These are phyloP conservation scores for Magallana angulata DNA, from an alignment of 1,140 invertebrate genomes.

Conservation along the genomic window DNA sequence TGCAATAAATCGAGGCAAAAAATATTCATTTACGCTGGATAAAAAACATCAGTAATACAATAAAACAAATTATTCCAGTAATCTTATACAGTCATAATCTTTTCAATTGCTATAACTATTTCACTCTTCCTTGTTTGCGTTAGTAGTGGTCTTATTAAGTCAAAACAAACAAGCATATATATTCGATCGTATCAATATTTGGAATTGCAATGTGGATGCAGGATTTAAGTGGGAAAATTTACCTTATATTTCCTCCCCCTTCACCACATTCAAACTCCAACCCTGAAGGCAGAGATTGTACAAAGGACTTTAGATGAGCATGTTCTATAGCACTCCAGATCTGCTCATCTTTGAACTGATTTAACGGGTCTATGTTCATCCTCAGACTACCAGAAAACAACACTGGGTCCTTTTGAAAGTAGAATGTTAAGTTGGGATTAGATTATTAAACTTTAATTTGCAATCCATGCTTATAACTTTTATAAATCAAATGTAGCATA, in stretches of 20 bases:
- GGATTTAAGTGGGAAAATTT: not conserved
- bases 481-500: too few species aligned
- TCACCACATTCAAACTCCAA: slow-evolving; percentile 73
- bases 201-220: too few species aligned
- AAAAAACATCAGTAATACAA: too few species aligned
- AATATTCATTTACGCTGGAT: not conserved
- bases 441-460: too few species aligned
- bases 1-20: slow-evolving; percentile 58
- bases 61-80: too few species aligned
- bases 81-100: too few species aligned
- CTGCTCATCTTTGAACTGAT: slow-evolving; percentile 81
- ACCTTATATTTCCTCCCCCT: slow-evolving; percentile 78
- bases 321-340: slow-evolving; percentile 72
- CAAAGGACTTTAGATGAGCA: slow-evolving; percentile 73
- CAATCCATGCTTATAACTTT: too few species aligned
- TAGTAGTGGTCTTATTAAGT: too few species aligned
- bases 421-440: slow-evolving; percentile 57
- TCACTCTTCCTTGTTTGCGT: too few species aligned
- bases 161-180: too few species aligned
- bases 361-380: slow-evolving; percentile 85
- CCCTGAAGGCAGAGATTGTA: slow-evolving; percentile 58
- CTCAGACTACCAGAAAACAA: slow-evolving; percentile 79
- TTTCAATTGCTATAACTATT: too few species aligned
- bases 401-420: slow-evolving; percentile 80
- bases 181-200: too few species aligned